Evolutionary conservation across 2,888 invertebrate genomes (phyloP).

Genomic region (Drosophila paucipuncta): DNA sequence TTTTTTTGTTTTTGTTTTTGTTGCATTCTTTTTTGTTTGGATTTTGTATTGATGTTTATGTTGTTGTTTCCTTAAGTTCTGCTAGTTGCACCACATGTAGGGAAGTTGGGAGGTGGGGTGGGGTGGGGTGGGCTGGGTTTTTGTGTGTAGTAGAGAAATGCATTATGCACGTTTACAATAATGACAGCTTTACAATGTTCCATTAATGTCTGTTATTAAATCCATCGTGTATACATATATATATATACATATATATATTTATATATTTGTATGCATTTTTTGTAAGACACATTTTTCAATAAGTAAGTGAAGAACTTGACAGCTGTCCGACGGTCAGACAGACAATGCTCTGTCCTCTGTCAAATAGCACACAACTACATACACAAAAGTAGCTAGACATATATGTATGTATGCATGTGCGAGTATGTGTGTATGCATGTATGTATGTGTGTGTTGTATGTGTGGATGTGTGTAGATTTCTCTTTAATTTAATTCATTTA

Average conservation of each 20-base stretch:
- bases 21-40: neutral
- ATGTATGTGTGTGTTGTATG: neutral
- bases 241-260: conserved; percentile 12
- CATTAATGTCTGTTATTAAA: conserved; percentile 27
- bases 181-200: conserved; percentile 54
- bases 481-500: conserved; percentile 6
- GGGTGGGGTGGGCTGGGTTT: conserved; percentile 1
- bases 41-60: conserved; percentile 12
- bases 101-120: conserved; percentile 1
- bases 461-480: conserved; percentile 3
- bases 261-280: conserved; percentile 29
- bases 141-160: conserved; percentile 16
- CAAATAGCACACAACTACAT: conserved; percentile 17
- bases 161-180: conserved; percentile 30
- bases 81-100: conserved; percentile 55
- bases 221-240: conserved; percentile 13
- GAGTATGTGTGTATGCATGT: neutral
- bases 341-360: conserved; percentile 5
- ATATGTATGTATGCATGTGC: conserved; percentile 1
- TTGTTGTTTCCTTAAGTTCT: conserved; percentile 23
- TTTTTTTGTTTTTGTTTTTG: neutral
- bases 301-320: conserved; percentile 70
- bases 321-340: conserved; percentile 4
- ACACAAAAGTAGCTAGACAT: conserved; percentile 9
- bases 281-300: conserved; percentile 76